Evolutionary conservation across 2,888 invertebrate species (phyloP), one percentile per base, ranked within the genome.

Genomic region (Ethmia dodecea): DNA sequence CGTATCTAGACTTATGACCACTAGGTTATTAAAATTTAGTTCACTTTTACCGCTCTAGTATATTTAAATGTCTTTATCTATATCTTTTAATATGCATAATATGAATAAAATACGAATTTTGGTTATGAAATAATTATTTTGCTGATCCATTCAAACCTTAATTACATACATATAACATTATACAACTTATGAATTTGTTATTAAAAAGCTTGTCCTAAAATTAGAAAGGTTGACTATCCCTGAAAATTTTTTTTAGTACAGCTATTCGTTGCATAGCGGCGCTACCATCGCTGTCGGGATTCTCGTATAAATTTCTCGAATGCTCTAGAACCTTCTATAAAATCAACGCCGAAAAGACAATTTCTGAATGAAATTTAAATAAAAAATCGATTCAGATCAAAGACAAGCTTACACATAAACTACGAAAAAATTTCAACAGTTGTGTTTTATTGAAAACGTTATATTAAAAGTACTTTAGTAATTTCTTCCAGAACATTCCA

Each of bases 401-500:
- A 12, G 4, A 12, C 5, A 4, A 12, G 4, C 10, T 10, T 11
- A 26, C 11, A 26, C n/a, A 26, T 10, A 9, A 11, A 11, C n/a
- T 5, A 26, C 5, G n/a, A 26, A 26, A 26, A 26, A 11, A 9
- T n/a, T 5, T 11, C n/a, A 3, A 12, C 11, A 10, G 22, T 9
- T 6, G 3, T 3, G 12, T 47, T 54, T 34, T 16, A 55, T 54
- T 42, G 31, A 55, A 15, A 42, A 54, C 45, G 31, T 3, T 13
- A 12, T 12, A 2, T 12, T 13, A 40, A 47, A 10, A 10, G 3
- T 3, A 38, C 18, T 42, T 38, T 9, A 27, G 29, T 27, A 12
- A 13, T 47, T 53, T 20, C 20, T 28, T 55, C 84, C 68, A 60
- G 84, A 84, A 80, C 42, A 37, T 80, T 83, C 81, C 2, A 24